These are phyloP conservation scores for Tenualosa thibaudeaui DNA, from an alignment of 2,797 vertebrate genomes.

Conservation along the genomic window DNA sequence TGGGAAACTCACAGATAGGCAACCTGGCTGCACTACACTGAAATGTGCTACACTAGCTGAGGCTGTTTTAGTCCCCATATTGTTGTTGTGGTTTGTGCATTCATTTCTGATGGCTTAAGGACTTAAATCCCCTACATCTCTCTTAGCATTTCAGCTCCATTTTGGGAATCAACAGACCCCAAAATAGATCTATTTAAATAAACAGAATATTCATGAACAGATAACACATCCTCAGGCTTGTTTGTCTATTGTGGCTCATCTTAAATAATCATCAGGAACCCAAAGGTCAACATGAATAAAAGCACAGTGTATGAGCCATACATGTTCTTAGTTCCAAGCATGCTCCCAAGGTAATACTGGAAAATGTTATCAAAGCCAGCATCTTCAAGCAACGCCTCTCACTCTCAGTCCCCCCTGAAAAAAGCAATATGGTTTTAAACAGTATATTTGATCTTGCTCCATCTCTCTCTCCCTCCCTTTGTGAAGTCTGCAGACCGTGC, in stretches of 20 bases:
- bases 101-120: background rate
- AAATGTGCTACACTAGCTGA: background rate
- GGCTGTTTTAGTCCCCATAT: background rate
- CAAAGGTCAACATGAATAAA: slow-evolving; percentile 17
- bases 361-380: background rate
- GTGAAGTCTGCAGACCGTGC: background rate
- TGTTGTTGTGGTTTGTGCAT: background rate
- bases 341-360: background rate
- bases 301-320: background rate
- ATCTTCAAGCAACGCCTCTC: background rate
- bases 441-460: background rate
- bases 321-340: background rate
- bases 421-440: background rate
- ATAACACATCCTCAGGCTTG: background rate
- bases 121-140: background rate
- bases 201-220: background rate
- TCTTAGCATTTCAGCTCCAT: background rate
- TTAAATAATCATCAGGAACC: background rate
- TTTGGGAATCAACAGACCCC: slow-evolving; percentile 10
- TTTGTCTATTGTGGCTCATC: background rate
- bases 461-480: background rate
- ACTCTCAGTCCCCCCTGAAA: background rate
- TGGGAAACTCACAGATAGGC: background rate
- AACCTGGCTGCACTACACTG: background rate
- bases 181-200: slow-evolving; percentile 22